A percentile compares a stretch with the other conserved stretches of the same genome.
phyloP scores from a whole-genome alignment of 2,113 vertebrate genomes.

The Ciconia stormi region DNA sequence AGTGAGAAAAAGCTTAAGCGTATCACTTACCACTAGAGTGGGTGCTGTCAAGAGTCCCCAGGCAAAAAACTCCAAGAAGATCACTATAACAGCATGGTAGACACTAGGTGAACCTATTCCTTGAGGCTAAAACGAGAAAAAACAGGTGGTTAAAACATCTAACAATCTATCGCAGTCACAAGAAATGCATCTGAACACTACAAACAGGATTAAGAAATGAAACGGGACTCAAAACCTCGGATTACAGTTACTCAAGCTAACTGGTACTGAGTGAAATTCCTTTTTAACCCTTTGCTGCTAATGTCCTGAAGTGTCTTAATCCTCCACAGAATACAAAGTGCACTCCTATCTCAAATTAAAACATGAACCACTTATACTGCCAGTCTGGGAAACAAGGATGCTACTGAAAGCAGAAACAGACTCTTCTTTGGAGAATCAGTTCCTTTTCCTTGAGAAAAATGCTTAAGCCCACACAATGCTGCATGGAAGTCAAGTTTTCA shows the following conservation, averaged over 20 bases:
- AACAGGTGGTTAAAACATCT: background rate
- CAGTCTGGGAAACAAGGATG: background rate
- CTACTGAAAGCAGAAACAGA: background rate
- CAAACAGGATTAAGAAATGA: background rate
- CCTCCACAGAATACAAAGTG: background rate
- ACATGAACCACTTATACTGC: background rate
- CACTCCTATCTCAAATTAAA: background rate
- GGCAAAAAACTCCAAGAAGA: slow-evolving; percentile 91
- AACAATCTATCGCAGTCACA: background rate
- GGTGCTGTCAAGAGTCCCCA: slow-evolving; percentile 89
- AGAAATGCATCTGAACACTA: background rate
- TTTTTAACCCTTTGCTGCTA: background rate
- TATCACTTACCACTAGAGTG: slow-evolving; percentile 83
- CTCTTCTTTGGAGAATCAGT: background rate
- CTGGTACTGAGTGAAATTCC: background rate
- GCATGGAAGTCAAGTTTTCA: background rate
- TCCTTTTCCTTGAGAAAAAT: background rate
- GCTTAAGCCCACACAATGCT: background rate
- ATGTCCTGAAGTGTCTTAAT: background rate
- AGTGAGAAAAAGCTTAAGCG: fast-evolving
- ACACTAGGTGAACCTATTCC: slow-evolving; percentile 90
- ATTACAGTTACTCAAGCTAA: background rate
- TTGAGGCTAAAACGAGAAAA: slow-evolving; percentile 78
- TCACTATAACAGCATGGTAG: slow-evolving; percentile 90
- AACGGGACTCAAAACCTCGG: background rate